Percentiles rank a stretch among this genome's conserved stretches.
Conservation (phyloP, 2,888 invertebrate species). For the Meliscaeva auricollis region DNA sequence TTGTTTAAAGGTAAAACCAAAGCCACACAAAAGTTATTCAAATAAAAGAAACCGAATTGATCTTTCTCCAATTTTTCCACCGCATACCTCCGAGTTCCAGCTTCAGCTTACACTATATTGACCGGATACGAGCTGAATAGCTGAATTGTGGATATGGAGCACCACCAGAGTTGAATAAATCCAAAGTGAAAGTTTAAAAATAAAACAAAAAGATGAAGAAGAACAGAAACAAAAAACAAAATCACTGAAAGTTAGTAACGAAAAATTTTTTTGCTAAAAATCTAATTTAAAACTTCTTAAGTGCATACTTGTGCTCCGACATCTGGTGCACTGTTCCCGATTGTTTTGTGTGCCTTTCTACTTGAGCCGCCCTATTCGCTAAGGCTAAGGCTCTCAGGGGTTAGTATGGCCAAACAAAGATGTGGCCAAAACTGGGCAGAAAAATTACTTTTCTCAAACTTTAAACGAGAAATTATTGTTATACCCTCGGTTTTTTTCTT, state of each 20-base stretch:
- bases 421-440: conserved; percentile 40
- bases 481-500: not conserved
- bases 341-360: not conserved
- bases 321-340: conserved; percentile 68
- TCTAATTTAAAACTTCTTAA: conserved; percentile 73
- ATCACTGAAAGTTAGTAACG: conserved; percentile 22
- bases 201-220: conserved; percentile 40
- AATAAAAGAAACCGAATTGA: conserved; percentile 48
- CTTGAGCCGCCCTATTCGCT: not conserved
- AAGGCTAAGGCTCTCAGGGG: not conserved
- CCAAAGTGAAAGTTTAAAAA: conserved; percentile 39
- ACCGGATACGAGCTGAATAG: not conserved
- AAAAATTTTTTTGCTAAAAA: conserved; percentile 67
- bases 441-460: conserved; percentile 58
- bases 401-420: conserved; percentile 13
- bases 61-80: not conserved
- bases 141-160: no score
- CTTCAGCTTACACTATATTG: conserved; percentile 26
- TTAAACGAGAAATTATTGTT: conserved; percentile 64
- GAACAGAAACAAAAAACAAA: conserved; percentile 23
- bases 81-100: no score
- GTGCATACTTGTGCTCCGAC: conserved; percentile 72
- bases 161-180: conserved; percentile 25
- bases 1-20: conserved; percentile 61
- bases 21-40: conserved; percentile 43